Evolutionary conservation across 2,888 invertebrate genomes (phyloP), one percentile per base, ranked within the genome.

Genomic region (Itoplectis maculator): DNA sequence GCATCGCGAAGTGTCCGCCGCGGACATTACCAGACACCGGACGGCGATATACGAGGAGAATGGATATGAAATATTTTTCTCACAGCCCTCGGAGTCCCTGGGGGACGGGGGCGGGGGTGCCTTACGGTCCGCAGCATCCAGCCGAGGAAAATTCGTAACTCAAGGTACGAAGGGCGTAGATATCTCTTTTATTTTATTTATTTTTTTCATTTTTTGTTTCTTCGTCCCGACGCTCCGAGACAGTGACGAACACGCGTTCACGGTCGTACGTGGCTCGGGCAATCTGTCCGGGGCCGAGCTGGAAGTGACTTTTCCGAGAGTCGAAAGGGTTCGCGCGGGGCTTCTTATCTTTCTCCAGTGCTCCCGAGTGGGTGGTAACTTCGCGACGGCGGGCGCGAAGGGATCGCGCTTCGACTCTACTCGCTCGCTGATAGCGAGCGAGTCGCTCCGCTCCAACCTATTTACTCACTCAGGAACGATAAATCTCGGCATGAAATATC

Each of bases 161-260:
- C n/a, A n/a, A 61, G 11, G 59, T 35, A 56, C 35, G 65, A 59
- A 56, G 35, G 51, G 73, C 47, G 40, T n/a, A 65, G 65, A 59
- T 72, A 69, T 78, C 23, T 56, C 18, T 8, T 15, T 29, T 47
- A n/a, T 11, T 40, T 35, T 5, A 45, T 45, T 59, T n/a, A n/a
- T 29, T 15, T 47, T 72, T 20, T 37, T 15, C 35, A n/a, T 42
- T 45, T 74, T 82, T n/a, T n/a, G n/a, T n/a, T n/a, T n/a, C n/a
- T n/a, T n/a, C n/a, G n/a, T n/a, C n/a, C n/a, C n/a, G n/a, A n/a
- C n/a, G 59, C 56, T 42, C 29, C 18, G 29, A 75, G 82, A 79
- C 82, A 82, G 82, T 82, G 78, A 82, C 75, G 82, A 79, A 65
- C 82, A 66, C 61, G 59, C 69, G 51, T 82, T 70, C 63, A 42